A percentile compares a stretch with the other conserved stretches of the same genome.
Conservation (phyloP, 1,140 invertebrate genomes). For the Bombus confusus region DNA sequence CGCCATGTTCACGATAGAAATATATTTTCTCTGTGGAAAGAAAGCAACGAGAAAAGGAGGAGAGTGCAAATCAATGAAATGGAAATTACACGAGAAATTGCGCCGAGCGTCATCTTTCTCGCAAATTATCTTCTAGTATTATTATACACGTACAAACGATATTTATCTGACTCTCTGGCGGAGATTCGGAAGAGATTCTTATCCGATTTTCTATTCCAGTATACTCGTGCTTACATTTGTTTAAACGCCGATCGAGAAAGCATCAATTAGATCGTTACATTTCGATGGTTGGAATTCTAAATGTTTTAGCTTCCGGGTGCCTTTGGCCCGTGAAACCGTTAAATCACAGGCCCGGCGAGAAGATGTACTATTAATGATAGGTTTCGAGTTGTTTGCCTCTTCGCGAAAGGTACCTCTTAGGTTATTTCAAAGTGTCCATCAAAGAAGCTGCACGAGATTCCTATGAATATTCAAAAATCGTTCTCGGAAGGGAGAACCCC, state of each 20-base stretch:
- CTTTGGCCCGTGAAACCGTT: constrained; percentile 10
- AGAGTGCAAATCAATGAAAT: neutral
- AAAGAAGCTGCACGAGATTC: neutral
- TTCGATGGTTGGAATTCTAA: neutral
- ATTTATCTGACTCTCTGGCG: too few species aligned
- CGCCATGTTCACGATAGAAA: neutral
- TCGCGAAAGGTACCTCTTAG: neutral
- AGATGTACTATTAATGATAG: constrained; percentile 46
- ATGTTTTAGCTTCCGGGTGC: constrained; percentile 21
- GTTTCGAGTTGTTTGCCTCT: constrained; percentile 4
- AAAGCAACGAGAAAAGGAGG: neutral
- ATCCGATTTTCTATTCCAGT: neutral
- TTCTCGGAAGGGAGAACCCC: neutral
- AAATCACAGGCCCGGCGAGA: constrained; percentile 12
- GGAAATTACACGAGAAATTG: neutral
- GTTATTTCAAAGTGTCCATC: neutral
- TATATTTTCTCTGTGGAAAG: too few species aligned
- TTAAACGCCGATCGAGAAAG: neutral
- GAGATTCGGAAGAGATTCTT: too few species aligned
- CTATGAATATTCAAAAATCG: neutral
- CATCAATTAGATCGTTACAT: constrained; percentile 27
- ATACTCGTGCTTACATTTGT: neutral
- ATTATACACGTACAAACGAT: too few species aligned
- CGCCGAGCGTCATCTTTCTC: neutral
- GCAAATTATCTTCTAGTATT: neutral